Conservation (phyloP, 2,888 invertebrate species). For the Adelphocoris suturalis region DNA sequence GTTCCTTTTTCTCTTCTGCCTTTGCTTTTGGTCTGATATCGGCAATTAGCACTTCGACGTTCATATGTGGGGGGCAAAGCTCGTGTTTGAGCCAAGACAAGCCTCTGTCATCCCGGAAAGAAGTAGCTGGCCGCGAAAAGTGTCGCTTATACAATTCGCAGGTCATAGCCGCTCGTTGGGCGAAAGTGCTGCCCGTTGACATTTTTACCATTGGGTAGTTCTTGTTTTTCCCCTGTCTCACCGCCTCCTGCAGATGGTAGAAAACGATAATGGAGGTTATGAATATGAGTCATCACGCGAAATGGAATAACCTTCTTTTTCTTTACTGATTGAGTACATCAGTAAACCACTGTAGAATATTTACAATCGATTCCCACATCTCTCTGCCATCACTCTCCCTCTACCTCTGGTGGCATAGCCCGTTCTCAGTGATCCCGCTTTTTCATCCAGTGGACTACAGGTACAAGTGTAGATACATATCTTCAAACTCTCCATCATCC, state of each 20-base stretch:
- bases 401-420: too few species aligned
- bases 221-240: conserved; percentile 1
- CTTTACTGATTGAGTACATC: too few species aligned
- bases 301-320: too few species aligned
- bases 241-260: conserved; percentile 31
- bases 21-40: conserved; percentile 60
- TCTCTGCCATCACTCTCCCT: too few species aligned
- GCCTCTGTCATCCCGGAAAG: conserved; percentile 66
- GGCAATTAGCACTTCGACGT: conserved; percentile 41
- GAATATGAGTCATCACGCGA: too few species aligned
- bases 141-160: conserved; percentile 23
- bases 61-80: conserved; percentile 62
- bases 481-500: too few species aligned
- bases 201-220: conserved; percentile 54
- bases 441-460: too few species aligned
- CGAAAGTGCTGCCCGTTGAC: conserved; percentile 47
- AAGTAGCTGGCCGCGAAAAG: conserved; percentile 11
- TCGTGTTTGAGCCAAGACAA: conserved; percentile 65
- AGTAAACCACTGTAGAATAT: too few species aligned
- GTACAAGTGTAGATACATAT: too few species aligned
- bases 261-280: neutral
- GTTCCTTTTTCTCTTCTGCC: conserved; percentile 60
- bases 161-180: conserved; percentile 47
- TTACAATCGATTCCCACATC: too few species aligned
- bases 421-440: too few species aligned